Evolutionary conservation across 2,113 vertebrate species (phyloP).

Genomic region (Elephas maximus): DNA sequence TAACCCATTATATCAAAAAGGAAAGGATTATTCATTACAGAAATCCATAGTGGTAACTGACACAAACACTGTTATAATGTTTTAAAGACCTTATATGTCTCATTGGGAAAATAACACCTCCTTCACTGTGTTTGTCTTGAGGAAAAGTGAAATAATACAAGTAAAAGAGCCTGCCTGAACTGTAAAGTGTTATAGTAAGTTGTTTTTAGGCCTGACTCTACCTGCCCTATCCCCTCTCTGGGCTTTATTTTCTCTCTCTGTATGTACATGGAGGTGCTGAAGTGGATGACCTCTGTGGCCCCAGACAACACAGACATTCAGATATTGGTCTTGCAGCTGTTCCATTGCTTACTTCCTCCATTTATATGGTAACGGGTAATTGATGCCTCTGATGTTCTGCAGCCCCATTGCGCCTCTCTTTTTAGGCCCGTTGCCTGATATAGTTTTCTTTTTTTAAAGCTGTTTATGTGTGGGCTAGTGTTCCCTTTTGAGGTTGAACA

Average conservation of each 20-base stretch:
- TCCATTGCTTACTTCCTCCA: background rate
- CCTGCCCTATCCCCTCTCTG: background rate
- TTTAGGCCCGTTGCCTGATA: slow-evolving; percentile 19
- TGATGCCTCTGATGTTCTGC: background rate
- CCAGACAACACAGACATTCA: background rate
- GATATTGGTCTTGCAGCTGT: background rate
- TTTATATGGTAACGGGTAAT: background rate
- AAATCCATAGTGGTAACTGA: slow-evolving; percentile 14
- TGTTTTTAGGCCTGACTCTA: slow-evolving; percentile 29
- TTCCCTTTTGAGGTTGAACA: slow-evolving; percentile 77
- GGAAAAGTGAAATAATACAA: background rate
- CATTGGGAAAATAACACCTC: slow-evolving; percentile 13
- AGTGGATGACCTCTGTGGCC: background rate
- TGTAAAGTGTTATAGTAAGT: background rate
- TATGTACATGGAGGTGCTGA: background rate
- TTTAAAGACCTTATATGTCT: slow-evolving; percentile 13
- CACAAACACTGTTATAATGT: slow-evolving; percentile 28
- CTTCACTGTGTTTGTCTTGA: slow-evolving; percentile 7
- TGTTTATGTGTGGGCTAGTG: slow-evolving; percentile 35
- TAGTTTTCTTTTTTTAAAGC: slow-evolving; percentile 20
- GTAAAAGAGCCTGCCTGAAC: background rate
- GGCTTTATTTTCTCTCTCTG: slow-evolving; percentile 24
- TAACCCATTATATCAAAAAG: slow-evolving; percentile 20
- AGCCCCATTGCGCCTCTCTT: background rate
- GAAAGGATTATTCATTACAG: background rate